Conservation (phyloP, 2,888 invertebrate genomes). For the Agrochola macilenta region DNA sequence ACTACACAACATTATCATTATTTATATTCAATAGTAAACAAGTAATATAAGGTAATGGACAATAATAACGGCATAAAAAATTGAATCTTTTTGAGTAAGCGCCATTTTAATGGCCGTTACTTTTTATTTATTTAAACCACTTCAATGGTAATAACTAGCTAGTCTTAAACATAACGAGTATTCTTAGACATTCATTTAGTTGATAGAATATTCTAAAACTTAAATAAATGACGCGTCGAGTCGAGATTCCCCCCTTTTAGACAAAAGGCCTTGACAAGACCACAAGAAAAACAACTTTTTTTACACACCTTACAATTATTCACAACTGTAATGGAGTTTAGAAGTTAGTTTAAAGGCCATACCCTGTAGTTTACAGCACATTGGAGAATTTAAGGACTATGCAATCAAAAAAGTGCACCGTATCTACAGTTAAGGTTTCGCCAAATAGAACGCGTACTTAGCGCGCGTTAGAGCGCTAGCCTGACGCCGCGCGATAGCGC, state of each 20-base stretch:
- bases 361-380: slow-evolving; percentile 63
- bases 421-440: not conserved
- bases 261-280: not conserved
- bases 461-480: too few relatives aligned
- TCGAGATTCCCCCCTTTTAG: not conserved
- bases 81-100: not conserved
- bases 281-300: slow-evolving; percentile 3
- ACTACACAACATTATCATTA: slow-evolving; percentile 48
- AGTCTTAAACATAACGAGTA: slow-evolving; percentile 31
- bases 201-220: slow-evolving; percentile 1
- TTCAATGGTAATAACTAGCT: slow-evolving; percentile 23
- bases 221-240: not conserved
- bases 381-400: slow-evolving; percentile 25
- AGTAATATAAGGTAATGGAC: slow-evolving; percentile 15
- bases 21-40: slow-evolving; percentile 31
- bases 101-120: not conserved
- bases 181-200: slow-evolving; percentile 39
- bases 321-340: slow-evolving; percentile 71
- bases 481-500: too few relatives aligned
- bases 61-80: slow-evolving; percentile 43
- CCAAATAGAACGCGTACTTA: too few relatives aligned
- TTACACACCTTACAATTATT: slow-evolving; percentile 58
- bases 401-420: slow-evolving; percentile 21
- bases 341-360: slow-evolving; percentile 52
- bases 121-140: slow-evolving; percentile 17